A percentile compares a stretch with the other conserved stretches of the same genome.
Evolutionary conservation across 2,113 vertebrate species (phyloP).

Genomic region (Platichthys flesus): DNA sequence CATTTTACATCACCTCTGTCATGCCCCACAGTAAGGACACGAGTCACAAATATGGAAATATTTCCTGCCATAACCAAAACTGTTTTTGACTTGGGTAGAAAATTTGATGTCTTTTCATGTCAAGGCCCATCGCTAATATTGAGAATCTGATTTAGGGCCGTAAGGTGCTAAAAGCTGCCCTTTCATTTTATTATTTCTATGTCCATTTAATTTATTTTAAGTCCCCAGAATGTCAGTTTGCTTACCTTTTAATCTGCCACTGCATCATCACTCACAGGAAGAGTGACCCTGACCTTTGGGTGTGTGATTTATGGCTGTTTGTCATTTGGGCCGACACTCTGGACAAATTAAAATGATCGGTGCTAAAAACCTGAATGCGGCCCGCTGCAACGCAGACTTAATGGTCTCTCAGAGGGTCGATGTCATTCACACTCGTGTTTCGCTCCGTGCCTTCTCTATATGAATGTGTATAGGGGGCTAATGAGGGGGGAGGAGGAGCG

Average conservation of each 20-base stretch:
- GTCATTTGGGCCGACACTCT: slow-evolving; percentile 18
- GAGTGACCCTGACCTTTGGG: slow-evolving; percentile 50
- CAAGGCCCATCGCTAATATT: not conserved
- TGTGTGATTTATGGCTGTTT: slow-evolving; percentile 36
- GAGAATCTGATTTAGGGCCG: not conserved
- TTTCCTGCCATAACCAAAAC: not conserved
- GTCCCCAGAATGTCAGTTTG: not conserved
- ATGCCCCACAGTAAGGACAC: not conserved
- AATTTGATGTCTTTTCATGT: not conserved
- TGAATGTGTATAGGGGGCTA: slow-evolving; percentile 67
- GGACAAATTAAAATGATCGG: slow-evolving; percentile 8
- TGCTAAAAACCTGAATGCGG: not conserved
- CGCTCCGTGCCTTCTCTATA: slow-evolving; percentile 39
- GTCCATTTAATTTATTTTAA: not conserved
- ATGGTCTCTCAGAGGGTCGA: not conserved
- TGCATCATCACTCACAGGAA: slow-evolving; percentile 9
- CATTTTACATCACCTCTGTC: not conserved
- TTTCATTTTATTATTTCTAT: not conserved
- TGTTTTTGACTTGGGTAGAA: not conserved
- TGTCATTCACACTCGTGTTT: slow-evolving; percentile 38
- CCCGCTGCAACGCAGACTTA: not conserved
- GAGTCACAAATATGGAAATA: not conserved
- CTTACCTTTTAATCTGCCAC: slow-evolving; percentile 16
- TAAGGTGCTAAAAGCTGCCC: not conserved
- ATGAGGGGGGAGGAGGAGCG: slow-evolving; percentile 60